These are phyloP conservation scores for Spilarctia lutea DNA, from an alignment of 2,888 invertebrate genomes.

Conservation along the genomic window DNA sequence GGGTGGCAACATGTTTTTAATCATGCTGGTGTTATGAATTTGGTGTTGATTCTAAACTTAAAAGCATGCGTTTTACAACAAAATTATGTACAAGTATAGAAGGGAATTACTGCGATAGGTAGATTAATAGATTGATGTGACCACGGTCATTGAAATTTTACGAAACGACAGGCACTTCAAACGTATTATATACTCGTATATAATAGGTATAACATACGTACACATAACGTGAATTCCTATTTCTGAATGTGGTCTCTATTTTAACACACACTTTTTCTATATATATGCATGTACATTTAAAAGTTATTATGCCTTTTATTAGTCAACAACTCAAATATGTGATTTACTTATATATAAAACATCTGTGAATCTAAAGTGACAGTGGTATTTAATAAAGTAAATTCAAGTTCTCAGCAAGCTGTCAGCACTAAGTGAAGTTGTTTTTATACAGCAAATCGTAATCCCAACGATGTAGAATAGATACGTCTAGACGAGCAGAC, in stretches of 20 bases:
- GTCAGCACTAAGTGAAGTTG: constrained; percentile 17
- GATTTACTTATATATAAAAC: background rate
- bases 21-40: background rate
- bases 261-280: background rate
- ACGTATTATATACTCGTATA: no score
- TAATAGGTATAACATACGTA: rapidly evolving
- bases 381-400: background rate
- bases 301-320: no score
- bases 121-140: no score
- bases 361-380: background rate
- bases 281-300: background rate
- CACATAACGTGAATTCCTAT: no score
- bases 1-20: background rate
- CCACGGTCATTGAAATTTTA: no score
- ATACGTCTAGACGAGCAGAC: constrained; percentile 45
- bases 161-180: no score
- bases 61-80: background rate
- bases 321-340: background rate
- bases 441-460: constrained; percentile 24
- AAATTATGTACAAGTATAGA: background rate
- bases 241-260: background rate
- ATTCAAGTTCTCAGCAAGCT: constrained; percentile 1
- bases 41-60: background rate
- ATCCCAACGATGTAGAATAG: constrained; percentile 35
- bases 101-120: background rate